Conservation (phyloP, 2,113 vertebrate genomes). For the Lucifuga dentata region DNA sequence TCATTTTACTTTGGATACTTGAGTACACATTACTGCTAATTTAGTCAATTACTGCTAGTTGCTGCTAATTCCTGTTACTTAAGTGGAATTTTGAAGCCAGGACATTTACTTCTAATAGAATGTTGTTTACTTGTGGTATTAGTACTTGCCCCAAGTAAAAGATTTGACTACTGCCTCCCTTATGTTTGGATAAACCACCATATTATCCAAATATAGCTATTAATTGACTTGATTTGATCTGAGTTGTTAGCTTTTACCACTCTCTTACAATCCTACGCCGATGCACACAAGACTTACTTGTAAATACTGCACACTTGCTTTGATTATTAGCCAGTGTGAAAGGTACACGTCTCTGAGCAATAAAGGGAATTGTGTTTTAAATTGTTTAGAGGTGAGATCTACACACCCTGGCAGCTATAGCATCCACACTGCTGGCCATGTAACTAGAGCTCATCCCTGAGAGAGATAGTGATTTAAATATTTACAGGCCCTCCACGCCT, state of each 20-base stretch:
- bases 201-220: too few relatives aligned
- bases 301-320: constrained; percentile 23
- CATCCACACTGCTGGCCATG: constrained; percentile 78
- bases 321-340: constrained; percentile 47
- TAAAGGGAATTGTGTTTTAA: constrained; percentile 57
- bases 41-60: too few relatives aligned
- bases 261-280: constrained; percentile 1
- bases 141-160: too few relatives aligned
- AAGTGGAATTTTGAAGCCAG: too few relatives aligned
- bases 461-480: constrained; percentile 85
- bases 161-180: too few relatives aligned
- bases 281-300: constrained; percentile 16
- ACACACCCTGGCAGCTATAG: constrained; percentile 70
- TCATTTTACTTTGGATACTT: too few relatives aligned
- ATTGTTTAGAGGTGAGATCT: constrained; percentile 75
- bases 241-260: constrained; percentile 16
- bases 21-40: too few relatives aligned
- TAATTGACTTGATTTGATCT: constrained; percentile 2
- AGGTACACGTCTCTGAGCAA: constrained; percentile 22
- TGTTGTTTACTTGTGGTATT: too few relatives aligned
- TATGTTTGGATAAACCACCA: too few relatives aligned
- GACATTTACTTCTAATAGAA: too few relatives aligned
- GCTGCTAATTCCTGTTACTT: too few relatives aligned
- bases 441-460: constrained; percentile 83
- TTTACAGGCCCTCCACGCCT: constrained; percentile 87